phyloP scores from a whole-genome alignment of 2,113 vertebrate species.

The Eublepharis macularius region DNA sequence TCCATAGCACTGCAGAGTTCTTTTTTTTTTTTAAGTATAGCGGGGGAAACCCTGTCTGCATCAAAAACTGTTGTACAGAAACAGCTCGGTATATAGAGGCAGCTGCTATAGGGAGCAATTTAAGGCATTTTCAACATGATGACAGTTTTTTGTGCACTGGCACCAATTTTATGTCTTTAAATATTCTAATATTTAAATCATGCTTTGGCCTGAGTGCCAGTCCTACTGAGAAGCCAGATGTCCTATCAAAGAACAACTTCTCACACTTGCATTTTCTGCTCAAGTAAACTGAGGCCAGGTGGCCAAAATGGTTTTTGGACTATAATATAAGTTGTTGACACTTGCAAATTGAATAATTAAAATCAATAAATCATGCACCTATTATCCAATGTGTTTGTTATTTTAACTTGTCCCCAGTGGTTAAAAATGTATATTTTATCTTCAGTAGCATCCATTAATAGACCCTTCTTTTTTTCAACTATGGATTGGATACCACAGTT shows the following conservation, averaged over 20 bases:
- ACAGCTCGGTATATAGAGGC: neutral
- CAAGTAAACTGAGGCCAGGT: conserved; percentile 6
- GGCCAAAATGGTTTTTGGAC: neutral
- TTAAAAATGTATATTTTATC: neutral
- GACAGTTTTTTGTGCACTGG: neutral
- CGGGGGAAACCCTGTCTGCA: neutral
- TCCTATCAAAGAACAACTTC: neutral
- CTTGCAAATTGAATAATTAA: neutral
- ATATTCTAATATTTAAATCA: conserved; percentile 3
- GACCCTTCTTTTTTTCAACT: neutral
- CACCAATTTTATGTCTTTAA: neutral
- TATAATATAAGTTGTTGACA: neutral
- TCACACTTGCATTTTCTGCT: neutral
- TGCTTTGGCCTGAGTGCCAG: neutral
- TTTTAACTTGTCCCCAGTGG: neutral
- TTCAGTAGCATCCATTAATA: neutral
- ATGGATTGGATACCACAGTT: too few species aligned
- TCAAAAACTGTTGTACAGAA: neutral
- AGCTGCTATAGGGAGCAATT: neutral
- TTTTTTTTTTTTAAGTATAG: neutral
- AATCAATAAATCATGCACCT: neutral
- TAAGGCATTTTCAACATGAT: neutral
- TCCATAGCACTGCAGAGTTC: neutral
- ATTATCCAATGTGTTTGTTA: neutral
- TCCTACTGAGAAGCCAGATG: conserved; percentile 17